Evolutionary conservation across 2,797 vertebrate genomes (phyloP), one percentile per base, ranked within the genome.

Genomic region (Sebastes trivittatus): DNA sequence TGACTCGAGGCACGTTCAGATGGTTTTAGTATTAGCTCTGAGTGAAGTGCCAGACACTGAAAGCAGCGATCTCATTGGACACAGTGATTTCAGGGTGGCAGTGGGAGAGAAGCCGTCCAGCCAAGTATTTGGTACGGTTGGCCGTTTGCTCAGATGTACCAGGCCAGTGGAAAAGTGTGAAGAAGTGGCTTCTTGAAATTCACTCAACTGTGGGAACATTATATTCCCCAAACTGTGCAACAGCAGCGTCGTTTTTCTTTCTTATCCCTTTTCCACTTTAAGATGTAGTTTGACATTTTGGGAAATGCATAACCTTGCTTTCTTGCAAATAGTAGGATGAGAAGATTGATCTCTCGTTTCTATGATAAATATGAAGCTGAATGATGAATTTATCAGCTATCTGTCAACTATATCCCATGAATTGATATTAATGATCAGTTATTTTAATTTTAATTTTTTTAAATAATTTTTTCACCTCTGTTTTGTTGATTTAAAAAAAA

Each of bases 1-100:
- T 93, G 90, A 93, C 87, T 91, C 64, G n/a, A 84, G 81, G 90
- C 93, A 93, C 92, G 90, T 92, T 93, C 88, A 78, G 90, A 89
- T 89, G 91, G 79, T 87, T 93, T 94, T 92, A 91, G 84, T 87
- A 82, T 89, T 69, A 84, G 82, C 70, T 18, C 81, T 90, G 92
- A 93, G 94, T 93, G 84, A 89, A 84, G 82, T 64, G 82, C 77
- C 87, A 91, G 86, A 89, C 83, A 87, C 72, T 77, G 84, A 85
- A 82, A 72, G 85, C 80, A 84, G 81, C 27, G 80, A 88, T 88
- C 87, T 87, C 82, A 90, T 85, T 88, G 90, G 87, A 66, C 84
- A 29, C n/a, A 11, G 73, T 20, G 69, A 77, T 75, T 80, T 83
- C 70, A 70, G 77, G 72, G 85, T 80, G 84, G 77, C 67, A 63